Conservation (phyloP, 2,888 invertebrate genomes). For the Papilio elwesi region DNA sequence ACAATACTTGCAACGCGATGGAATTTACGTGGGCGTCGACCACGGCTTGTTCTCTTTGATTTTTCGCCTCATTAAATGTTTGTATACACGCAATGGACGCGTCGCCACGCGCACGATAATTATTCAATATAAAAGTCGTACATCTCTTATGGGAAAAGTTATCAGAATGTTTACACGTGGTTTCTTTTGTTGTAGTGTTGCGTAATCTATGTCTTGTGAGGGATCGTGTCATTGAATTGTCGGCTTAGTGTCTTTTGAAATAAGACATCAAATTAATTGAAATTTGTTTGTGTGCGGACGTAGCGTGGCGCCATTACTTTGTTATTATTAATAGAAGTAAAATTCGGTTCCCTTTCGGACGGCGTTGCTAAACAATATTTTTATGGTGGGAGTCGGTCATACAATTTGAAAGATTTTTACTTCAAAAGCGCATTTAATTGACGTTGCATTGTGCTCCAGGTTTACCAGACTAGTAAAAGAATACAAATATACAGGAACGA, state of each 20-base stretch:
- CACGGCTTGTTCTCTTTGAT: conserved; percentile 70
- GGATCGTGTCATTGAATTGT: conserved; percentile 27
- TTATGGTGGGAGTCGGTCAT: conserved; percentile 45
- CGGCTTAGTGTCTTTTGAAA: conserved; percentile 13
- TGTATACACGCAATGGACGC: conserved; percentile 72
- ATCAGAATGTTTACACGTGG: conserved; percentile 59
- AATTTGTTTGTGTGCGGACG: conserved; percentile 33
- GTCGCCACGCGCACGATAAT: conserved; percentile 64
- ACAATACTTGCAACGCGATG: conserved; percentile 40
- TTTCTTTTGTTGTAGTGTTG: conserved; percentile 48
- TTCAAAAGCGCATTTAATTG: conserved; percentile 21
- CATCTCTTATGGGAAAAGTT: conserved; percentile 66
- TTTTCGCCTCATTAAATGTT: conserved; percentile 78
- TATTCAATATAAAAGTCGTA: conserved; percentile 65
- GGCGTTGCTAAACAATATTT: conserved; percentile 50
- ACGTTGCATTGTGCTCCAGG: not conserved
- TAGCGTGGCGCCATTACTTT: conserved; percentile 44
- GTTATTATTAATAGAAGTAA: conserved; percentile 50
- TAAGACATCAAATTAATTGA: conserved; percentile 41
- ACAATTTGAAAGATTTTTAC: conserved; percentile 18
- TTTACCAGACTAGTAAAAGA: too few species aligned
- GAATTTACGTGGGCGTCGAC: conserved; percentile 70
- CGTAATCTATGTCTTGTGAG: conserved; percentile 43
- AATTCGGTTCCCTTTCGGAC: conserved; percentile 47
- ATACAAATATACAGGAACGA: too few species aligned